Conservation (phyloP, 2,113 vertebrate species). For the Papio anubis region DNA sequence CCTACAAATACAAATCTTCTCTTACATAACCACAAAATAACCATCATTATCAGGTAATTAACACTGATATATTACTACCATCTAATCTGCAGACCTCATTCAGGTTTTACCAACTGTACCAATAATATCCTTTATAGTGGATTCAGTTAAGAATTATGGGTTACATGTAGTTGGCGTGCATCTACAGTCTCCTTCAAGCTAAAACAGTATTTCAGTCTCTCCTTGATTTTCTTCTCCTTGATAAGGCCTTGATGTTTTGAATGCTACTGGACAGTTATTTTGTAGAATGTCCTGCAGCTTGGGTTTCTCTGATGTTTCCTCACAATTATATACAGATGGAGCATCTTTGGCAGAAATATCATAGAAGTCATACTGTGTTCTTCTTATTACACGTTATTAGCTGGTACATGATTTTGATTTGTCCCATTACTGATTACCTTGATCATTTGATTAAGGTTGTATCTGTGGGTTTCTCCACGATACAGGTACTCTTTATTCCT, state of each 20-base stretch:
- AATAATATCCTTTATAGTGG: not conserved
- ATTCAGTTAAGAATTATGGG: not conserved
- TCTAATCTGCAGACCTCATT: slow-evolving; percentile 2
- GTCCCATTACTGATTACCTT: not conserved
- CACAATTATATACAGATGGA: not conserved
- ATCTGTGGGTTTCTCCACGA: not conserved
- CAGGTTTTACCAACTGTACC: not conserved
- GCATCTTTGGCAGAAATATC: not conserved
- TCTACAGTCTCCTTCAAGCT: not conserved
- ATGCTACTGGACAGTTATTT: not conserved
- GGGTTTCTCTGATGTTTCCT: not conserved
- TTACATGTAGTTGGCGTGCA: not conserved
- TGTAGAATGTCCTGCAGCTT: not conserved
- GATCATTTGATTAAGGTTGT: not conserved
- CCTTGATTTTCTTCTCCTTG: not conserved
- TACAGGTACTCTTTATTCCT: not conserved
- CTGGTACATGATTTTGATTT: not conserved
- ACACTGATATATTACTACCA: not conserved
- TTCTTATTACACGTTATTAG: not conserved
- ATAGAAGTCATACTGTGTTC: not conserved
- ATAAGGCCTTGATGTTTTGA: not conserved
- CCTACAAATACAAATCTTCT: slow-evolving; percentile 1
- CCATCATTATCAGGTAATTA: not conserved
- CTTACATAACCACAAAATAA: not conserved
- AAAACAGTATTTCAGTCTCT: not conserved